phyloP scores from a whole-genome alignment of 2,888 invertebrate species.

The Stramonita haemastoma region DNA sequence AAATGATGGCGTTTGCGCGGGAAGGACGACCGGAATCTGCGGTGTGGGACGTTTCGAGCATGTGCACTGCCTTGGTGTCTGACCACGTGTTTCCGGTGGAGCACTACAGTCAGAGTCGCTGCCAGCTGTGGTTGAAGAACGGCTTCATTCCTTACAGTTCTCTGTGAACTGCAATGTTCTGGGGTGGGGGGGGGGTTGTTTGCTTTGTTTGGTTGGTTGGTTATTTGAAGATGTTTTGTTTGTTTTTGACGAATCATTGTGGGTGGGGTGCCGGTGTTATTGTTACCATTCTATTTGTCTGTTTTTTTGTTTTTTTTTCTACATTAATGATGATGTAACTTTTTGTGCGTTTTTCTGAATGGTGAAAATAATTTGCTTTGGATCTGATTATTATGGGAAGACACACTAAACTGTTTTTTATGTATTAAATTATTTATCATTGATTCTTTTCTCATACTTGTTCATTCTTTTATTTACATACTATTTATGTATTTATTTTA shows the following conservation, averaged over 20 bases:
- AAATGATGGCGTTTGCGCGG: slow-evolving; percentile 43
- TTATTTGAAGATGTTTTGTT: not conserved
- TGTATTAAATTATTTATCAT: too few relatives aligned
- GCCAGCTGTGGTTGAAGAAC: slow-evolving; percentile 41
- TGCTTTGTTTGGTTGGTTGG: not conserved
- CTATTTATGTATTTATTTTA: too few relatives aligned
- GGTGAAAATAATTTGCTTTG: not conserved
- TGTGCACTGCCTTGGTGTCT: slow-evolving; percentile 31
- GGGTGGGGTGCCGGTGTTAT: not conserved
- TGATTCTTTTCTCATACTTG: too few relatives aligned
- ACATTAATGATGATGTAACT: not conserved
- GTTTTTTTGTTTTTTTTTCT: not conserved
- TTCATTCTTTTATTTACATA: too few relatives aligned
- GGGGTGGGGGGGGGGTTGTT: not conserved
- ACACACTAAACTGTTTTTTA: too few relatives aligned
- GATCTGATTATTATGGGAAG: too few relatives aligned
- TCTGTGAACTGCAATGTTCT: not conserved
- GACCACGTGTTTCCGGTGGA: slow-evolving; percentile 37
- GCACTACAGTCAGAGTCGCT: slow-evolving; percentile 24
- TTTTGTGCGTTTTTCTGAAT: not conserved
- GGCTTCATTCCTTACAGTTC: slow-evolving; percentile 33
- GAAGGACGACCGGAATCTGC: slow-evolving; percentile 38
- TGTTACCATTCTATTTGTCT: not conserved
- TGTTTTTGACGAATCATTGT: not conserved
- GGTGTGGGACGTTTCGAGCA: slow-evolving; percentile 31